A percentile compares a stretch with the other conserved stretches of the same genome.
Conservation (phyloP, 2,113 vertebrate species). For the Zosterops pallidus region DNA sequence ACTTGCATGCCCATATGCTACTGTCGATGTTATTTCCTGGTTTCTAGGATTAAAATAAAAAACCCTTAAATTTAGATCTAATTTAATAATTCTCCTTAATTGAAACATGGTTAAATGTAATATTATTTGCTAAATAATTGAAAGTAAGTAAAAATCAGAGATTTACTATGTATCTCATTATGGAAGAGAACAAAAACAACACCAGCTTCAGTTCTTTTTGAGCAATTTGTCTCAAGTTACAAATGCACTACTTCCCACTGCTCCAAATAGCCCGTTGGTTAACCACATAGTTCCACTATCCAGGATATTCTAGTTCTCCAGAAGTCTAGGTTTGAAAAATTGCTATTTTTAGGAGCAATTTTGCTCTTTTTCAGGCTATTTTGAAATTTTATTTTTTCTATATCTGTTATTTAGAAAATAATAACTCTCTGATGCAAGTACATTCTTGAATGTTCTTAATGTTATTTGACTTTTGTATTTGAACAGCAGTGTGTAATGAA, state of each 20-base stretch:
- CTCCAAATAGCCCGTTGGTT: background rate
- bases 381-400: background rate
- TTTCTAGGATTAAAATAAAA: background rate
- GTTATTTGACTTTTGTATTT: background rate
- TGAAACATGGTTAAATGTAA: background rate
- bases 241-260: background rate
- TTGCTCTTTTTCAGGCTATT: background rate
- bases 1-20: background rate
- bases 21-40: background rate
- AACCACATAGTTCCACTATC: background rate
- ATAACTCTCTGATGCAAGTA: background rate
- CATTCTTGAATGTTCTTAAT: background rate
- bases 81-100: background rate
- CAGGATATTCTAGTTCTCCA: background rate
- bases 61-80: fast-evolving
- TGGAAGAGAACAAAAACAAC: background rate
- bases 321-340: background rate
- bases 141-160: background rate
- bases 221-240: background rate
- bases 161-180: background rate
- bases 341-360: background rate
- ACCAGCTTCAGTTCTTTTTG: background rate
- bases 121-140: background rate
- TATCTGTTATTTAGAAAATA: background rate
- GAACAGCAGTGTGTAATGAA: background rate